Evolutionary conservation across 1,140 invertebrate genomes (phyloP), one percentile per base, ranked within the genome.

Genomic region (Drosophila pseudoananassae): DNA sequence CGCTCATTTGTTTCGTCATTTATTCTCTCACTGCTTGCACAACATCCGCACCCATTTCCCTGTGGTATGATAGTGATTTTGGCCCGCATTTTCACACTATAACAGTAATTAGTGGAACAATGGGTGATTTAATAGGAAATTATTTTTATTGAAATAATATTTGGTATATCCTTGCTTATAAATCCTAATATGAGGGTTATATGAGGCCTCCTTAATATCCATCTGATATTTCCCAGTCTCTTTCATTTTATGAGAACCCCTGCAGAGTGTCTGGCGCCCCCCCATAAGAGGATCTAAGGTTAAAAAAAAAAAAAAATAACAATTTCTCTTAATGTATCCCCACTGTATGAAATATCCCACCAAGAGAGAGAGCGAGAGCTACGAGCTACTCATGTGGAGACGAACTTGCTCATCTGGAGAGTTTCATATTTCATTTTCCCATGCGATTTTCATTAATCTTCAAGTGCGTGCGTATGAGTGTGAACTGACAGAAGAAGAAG

Each of bases 361-460:
- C 43, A 53, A 49, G 23, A 20, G 15, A 47, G 51, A 49, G 51
- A 58, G 54, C 45, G 14, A 27, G 58, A 47, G 64, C 4, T 27
- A 27, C 25, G 68, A 46, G 74, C 71, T 56, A 75, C 59, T 56
- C 72, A 52, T 65, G 70, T 52, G 46, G 40, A 45, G 25, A 50
- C n/a, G 40, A 17, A 43, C 40, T 33, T 51, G 51, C 46, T 55
- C 65, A 65, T 47, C 27, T 57, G 47, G 27, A 74, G 69, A 51
- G 69, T 77, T 69, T 77, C 78, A 82, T 82, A 82, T 82, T 82
- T 82, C 73, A 82, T 74, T 82, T 82, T 82, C 74, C 78, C 78
- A 82, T 60, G 78, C 78, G 78, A 82, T 82, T 82, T 77, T 65
- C 78, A 82, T 82, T 77, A 81, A 81, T 82, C 78, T 82, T 74